Evolutionary conservation across 2,113 vertebrate species (phyloP), one percentile per base, ranked within the genome.

Genomic region (Otis tarda): DNA sequence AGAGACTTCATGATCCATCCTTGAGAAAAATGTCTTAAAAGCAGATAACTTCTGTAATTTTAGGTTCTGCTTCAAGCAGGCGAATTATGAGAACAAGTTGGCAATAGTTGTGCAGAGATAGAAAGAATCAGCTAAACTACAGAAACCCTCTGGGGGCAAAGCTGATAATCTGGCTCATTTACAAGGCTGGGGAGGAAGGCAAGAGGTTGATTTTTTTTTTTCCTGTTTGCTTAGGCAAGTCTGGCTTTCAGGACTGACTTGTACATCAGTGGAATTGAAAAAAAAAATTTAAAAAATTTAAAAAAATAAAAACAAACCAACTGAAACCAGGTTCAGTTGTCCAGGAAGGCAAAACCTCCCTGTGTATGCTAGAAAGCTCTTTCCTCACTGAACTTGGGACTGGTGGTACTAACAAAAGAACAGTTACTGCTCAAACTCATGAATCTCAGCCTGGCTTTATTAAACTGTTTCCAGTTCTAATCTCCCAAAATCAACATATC

Each of bases 1-100:
- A 87, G 57, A 90, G 45, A 83, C 39, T 53, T 83, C 37, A 9
- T 83, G 65, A 96, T 64, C 57, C 41, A 68, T 76, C 50, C 79
- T 83, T 85, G 67, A 73, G 70, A 93, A 35, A 85, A 94, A 90
- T 45, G 70, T 53, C 85, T 89, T 93, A 77, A 88, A 85, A 95
- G 65, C 70, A 43, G 49, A 28, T 63, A 91, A 63, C 64, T 91
- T 85, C 24, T 64, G 43, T 71, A 85, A 57, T 50, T 92, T 90
- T 35, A 65, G 50, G 67, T 83, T 94, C 90, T 85, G 75, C 83
- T 88, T 93, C 90, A 94, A 92, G 83, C 37, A 60, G 90, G 53
- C n/a, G 22, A 74, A 93, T 63, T 12, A 87, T 70, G 82, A 95
- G 78, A 88, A 49, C 35, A 92, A 83, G 59, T 33, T 86, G 50